phyloP scores from a whole-genome alignment of 1,140 invertebrate species.

The Halictus rubicundus region DNA sequence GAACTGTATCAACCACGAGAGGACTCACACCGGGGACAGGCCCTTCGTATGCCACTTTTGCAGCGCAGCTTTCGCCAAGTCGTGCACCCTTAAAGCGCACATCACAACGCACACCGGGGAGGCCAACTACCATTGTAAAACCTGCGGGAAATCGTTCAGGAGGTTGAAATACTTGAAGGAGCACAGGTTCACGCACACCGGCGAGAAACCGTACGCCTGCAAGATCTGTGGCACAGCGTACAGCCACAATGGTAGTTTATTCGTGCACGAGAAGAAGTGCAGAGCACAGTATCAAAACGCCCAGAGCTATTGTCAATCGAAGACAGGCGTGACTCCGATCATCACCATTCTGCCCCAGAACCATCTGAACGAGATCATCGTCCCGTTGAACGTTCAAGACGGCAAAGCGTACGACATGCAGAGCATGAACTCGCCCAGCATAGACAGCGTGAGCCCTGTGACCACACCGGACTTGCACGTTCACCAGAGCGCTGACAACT shows the following conservation, averaged over 20 bases:
- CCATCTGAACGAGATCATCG: conserved; percentile 51
- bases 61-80: conserved; percentile 76
- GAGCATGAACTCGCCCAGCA: conserved; percentile 45
- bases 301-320: conserved; percentile 56
- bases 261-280: conserved; percentile 76
- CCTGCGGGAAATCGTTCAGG: conserved; percentile 82
- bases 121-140: conserved; percentile 77
- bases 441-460: conserved; percentile 9
- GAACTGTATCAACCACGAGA: conserved; percentile 81
- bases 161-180: conserved; percentile 81
- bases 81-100: conserved; percentile 79
- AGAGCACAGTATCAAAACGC: conserved; percentile 69
- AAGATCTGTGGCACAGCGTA: conserved; percentile 83
- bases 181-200: conserved; percentile 85
- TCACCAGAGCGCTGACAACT: conserved; percentile 52
- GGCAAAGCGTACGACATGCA: conserved; percentile 64
- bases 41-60: conserved; percentile 83
- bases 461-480: conserved; percentile 48
- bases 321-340: conserved; percentile 48
- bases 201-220: conserved; percentile 88
- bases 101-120: conserved; percentile 77
- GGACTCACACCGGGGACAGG: conserved; percentile 83
- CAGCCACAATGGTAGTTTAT: conserved; percentile 76
- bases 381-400: conserved; percentile 45
- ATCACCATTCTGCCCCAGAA: conserved; percentile 55